Percentiles rank a stretch among this genome's conserved stretches.
These are phyloP conservation scores for Thinocorus orbignyianus DNA, from an alignment of 2,113 vertebrate genomes.

Conservation along the genomic window DNA sequence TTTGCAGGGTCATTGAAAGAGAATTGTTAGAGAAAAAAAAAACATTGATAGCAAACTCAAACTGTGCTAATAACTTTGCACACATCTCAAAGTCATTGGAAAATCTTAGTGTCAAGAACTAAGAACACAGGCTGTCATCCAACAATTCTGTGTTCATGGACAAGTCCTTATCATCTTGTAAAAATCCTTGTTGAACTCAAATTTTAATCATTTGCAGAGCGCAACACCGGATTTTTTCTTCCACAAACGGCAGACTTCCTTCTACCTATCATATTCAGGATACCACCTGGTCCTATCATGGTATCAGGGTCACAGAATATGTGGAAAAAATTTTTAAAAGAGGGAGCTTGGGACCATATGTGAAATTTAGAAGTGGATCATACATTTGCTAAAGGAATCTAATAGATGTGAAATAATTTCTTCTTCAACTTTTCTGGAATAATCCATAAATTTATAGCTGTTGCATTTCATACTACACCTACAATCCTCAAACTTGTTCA, in stretches of 20 bases:
- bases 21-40: background rate
- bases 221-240: background rate
- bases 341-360: background rate
- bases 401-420: background rate
- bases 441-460: background rate
- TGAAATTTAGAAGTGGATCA: background rate
- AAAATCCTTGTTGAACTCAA: background rate
- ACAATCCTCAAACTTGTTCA: background rate
- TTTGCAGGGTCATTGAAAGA: background rate
- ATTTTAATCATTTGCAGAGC: background rate
- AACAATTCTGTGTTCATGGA: background rate
- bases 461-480: background rate
- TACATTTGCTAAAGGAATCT: background rate
- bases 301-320: background rate
- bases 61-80: background rate
- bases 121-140: background rate
- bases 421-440: background rate
- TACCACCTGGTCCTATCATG: background rate
- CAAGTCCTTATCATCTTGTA: background rate
- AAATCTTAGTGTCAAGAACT: background rate
- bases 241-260: background rate
- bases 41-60: background rate
- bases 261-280: background rate
- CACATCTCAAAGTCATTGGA: background rate
- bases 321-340: background rate